These are phyloP conservation scores for Prenolepis imparis DNA, from an alignment of 2,888 invertebrate species.

Conservation along the genomic window DNA sequence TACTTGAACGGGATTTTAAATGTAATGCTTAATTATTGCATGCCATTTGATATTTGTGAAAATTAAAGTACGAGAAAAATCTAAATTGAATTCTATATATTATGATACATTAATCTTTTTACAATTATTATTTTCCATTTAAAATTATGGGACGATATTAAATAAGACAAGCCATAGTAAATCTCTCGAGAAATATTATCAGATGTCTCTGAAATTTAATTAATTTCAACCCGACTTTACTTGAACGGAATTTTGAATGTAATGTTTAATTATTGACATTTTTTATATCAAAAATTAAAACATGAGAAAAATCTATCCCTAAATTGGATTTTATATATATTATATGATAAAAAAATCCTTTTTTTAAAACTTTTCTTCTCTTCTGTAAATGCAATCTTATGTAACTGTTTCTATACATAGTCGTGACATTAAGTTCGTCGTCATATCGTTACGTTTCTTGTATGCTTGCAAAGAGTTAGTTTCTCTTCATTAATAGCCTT, in stretches of 20 bases:
- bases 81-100: background rate
- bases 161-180: background rate
- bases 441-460: slow-evolving; percentile 19
- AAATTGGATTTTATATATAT: background rate
- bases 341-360: background rate
- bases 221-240: too few species aligned
- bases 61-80: background rate
- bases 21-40: background rate
- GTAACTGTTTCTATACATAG: slow-evolving; percentile 20
- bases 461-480: background rate
- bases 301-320: background rate
- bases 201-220: too few species aligned
- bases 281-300: background rate
- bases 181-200: background rate
- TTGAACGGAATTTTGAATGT: background rate
- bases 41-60: background rate
- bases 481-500: slow-evolving; percentile 4
- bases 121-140: background rate
- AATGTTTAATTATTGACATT: background rate
- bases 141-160: background rate
- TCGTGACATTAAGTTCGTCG: slow-evolving; percentile 8
- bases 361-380: background rate
- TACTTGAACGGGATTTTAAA: background rate
- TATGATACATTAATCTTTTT: background rate
- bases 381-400: slow-evolving; percentile 11